phyloP scores from a whole-genome alignment of 2,797 vertebrate species.

The Paramormyrops hopkinsi region DNA sequence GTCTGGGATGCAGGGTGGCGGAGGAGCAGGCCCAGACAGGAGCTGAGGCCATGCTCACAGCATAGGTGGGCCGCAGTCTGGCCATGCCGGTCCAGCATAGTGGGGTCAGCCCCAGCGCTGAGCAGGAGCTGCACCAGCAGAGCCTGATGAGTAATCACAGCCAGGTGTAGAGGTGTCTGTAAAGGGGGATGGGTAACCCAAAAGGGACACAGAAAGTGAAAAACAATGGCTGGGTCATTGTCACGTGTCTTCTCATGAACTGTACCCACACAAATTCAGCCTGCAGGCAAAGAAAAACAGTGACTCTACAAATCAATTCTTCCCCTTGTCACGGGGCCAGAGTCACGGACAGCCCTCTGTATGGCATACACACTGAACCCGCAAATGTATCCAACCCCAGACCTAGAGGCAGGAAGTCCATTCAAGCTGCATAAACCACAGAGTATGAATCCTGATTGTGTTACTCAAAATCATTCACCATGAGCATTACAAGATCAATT shows the following conservation, averaged over 20 bases:
- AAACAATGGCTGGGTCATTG: not conserved
- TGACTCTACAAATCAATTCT: not conserved
- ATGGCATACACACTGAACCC: not conserved
- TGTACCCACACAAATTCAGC: not conserved
- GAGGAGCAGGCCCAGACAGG: slow-evolving; percentile 65
- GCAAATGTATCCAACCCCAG: not conserved
- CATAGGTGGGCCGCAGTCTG: slow-evolving; percentile 77
- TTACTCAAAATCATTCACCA: not conserved
- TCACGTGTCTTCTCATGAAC: not conserved
- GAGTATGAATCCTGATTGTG: not conserved
- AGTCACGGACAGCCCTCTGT: not conserved
- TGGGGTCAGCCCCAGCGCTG: slow-evolving; percentile 63
- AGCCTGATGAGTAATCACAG: slow-evolving; percentile 73
- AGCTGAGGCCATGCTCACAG: slow-evolving; percentile 66
- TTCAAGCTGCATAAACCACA: not conserved
- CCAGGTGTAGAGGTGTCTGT: slow-evolving; percentile 82
- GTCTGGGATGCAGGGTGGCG: slow-evolving; percentile 31
- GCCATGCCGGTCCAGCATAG: slow-evolving; percentile 75
- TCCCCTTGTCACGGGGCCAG: not conserved
- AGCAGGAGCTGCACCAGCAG: slow-evolving; percentile 62
- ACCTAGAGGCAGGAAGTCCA: not conserved
- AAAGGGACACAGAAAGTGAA: not conserved
- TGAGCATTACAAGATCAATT: slow-evolving; percentile 2
- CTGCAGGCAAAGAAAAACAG: not conserved
- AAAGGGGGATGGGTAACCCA: not conserved